Evolutionary conservation across 1,140 invertebrate genomes (phyloP), one percentile per base, ranked within the genome.

Genomic region (Drosophila willistoni): DNA sequence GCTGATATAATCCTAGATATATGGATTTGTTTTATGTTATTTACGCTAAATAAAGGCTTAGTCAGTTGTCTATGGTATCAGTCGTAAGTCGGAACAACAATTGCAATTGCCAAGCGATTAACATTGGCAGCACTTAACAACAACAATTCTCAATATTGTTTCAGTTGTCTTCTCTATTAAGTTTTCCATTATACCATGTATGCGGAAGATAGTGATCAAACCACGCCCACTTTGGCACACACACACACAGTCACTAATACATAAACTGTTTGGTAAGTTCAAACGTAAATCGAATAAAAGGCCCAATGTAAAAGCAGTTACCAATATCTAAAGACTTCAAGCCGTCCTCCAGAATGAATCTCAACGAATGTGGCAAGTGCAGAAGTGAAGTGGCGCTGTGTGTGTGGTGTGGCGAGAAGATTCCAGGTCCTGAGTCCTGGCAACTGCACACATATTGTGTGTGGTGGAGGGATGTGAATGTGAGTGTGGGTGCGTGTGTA

Each of bases 271-370:
- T 4, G 69, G 67, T 64, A 87, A 87, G 71, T 87, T 80, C 73
- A 83, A 89, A 87, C 83, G 83, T 87, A 87, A 87, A 87, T 87
- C 84, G 84, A 87, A 87, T 87, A 86, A 86, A 86, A 86, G 79
- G 75, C 79, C 79, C 82, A 82, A 86, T 87, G 82, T 83, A 79
- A 87, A 83, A 80, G 79, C 83, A 86, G 79, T 82, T 86, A 79
- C 82, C 79, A 82, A 86, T 86, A 86, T 68, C 70, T 68, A 64
- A 71, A 65, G 77, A 76, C 73, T 74, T 77, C 66, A 77, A 77
- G 73, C 73, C 73, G 68, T 75, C 72, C 51, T 51, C 19, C 44
- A 51, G 17, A 61, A 29, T 75, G 47, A 47, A 57, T 14, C 59
- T 13, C 29, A 5, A 55, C 63, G 1, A 29, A 67, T 56, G 64